phyloP scores from a whole-genome alignment of 2,797 vertebrate genomes.

The Benthosema pterotum region DNA sequence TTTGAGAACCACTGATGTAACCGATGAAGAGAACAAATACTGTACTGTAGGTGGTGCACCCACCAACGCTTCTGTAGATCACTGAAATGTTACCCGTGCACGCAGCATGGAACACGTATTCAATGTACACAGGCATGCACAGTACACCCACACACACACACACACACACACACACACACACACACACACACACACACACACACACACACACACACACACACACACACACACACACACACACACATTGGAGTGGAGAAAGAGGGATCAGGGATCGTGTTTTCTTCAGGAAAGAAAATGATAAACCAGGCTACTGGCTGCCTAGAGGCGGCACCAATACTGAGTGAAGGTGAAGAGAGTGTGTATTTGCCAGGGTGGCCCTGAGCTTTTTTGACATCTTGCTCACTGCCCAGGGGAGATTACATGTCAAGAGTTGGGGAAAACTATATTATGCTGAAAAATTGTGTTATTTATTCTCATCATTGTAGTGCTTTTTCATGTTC shows the following conservation, averaged over 20 bases:
- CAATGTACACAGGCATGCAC: conserved; percentile 13
- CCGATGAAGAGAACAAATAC: conserved; percentile 66
- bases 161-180: neutral
- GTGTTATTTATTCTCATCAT: too few relatives aligned
- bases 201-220: neutral
- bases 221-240: neutral
- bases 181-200: neutral
- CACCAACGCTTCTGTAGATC: conserved; percentile 67
- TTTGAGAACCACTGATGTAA: conserved; percentile 70
- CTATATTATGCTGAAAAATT: too few relatives aligned
- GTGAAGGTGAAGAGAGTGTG: conserved; percentile 43
- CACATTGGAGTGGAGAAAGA: conserved; percentile 33
- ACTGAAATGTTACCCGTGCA: conserved; percentile 44
- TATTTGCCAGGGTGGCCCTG: conserved; percentile 25
- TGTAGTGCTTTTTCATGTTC: too few relatives aligned
- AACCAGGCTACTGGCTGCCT: conserved; percentile 47
- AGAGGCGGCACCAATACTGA: conserved; percentile 20
- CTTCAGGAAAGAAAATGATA: conserved; percentile 57
- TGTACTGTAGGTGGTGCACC: conserved; percentile 52
- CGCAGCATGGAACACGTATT: too few relatives aligned
- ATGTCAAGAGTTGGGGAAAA: conserved; percentile 32
- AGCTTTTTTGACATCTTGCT: conserved; percentile 41
- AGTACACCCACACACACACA: neutral
- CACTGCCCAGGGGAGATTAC: conserved; percentile 43
- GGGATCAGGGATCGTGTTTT: conserved; percentile 36